These are phyloP conservation scores for Anticlea derivata DNA, from an alignment of 2,888 invertebrate species.

Conservation along the genomic window DNA sequence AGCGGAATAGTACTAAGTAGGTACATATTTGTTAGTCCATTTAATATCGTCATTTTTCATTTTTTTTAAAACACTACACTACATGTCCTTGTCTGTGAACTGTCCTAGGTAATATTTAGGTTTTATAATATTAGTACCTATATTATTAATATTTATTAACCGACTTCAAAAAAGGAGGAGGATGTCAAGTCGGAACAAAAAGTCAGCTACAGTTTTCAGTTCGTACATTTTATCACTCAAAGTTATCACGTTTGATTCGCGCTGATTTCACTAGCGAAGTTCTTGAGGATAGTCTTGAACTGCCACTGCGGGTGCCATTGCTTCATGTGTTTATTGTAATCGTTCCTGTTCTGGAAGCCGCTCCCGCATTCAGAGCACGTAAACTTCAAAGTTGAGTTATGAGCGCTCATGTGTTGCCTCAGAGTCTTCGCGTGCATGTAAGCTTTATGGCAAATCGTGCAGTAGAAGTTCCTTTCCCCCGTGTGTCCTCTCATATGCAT, in stretches of 20 bases:
- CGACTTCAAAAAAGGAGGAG: too few species aligned
- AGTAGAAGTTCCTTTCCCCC: constrained; percentile 71
- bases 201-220: too few species aligned
- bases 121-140: too few species aligned
- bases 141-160: too few species aligned
- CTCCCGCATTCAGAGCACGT: constrained; percentile 67
- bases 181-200: too few species aligned
- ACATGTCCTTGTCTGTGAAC: too few species aligned
- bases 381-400: constrained; percentile 65
- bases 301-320: constrained; percentile 75
- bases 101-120: too few species aligned
- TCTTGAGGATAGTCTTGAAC: constrained; percentile 61
- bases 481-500: constrained; percentile 72
- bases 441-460: constrained; percentile 67
- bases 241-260: constrained; percentile 17
- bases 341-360: constrained; percentile 66
- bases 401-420: constrained; percentile 71
- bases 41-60: too few species aligned
- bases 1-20: too few species aligned
- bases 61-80: too few species aligned
- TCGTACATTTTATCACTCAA: too few species aligned
- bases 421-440: constrained; percentile 75
- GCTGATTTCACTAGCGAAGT: constrained; percentile 49
- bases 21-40: too few species aligned
- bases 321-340: constrained; percentile 70